phyloP scores from a whole-genome alignment of 2,113 vertebrate species.

The Erythrolamprus reginae region DNA sequence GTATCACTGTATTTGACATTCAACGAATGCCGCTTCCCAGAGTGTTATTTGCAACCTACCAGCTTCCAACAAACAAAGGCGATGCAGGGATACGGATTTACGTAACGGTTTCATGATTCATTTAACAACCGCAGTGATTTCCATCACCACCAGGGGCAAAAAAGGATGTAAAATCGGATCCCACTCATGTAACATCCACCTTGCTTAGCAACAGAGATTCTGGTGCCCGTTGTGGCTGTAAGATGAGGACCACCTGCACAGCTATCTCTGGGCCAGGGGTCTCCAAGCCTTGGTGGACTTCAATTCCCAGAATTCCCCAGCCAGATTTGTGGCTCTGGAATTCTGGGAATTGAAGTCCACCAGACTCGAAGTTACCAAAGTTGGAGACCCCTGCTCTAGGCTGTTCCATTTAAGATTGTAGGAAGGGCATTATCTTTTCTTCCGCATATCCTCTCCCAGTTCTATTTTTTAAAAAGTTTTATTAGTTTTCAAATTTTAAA shows the following conservation, averaged over 20 bases:
- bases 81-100: neutral
- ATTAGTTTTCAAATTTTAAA: no score
- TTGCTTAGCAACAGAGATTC: neutral
- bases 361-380: no score
- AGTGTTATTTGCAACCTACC: neutral
- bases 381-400: neutral
- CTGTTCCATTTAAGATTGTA: neutral
- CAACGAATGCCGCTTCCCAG: neutral
- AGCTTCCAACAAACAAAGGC: neutral
- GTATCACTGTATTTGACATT: no score
- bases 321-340: no score
- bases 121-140: neutral
- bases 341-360: no score
- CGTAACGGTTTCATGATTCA: neutral
- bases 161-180: neutral
- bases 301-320: no score
- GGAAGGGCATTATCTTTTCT: neutral
- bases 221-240: neutral
- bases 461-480: no score
- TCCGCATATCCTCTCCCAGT: neutral
- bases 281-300: no score
- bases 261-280: no score
- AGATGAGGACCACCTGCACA: neutral
- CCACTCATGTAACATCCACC: neutral
- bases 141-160: neutral